Evolutionary conservation across 2,888 invertebrate species (phyloP).

Genomic region (Gibbula magus): DNA sequence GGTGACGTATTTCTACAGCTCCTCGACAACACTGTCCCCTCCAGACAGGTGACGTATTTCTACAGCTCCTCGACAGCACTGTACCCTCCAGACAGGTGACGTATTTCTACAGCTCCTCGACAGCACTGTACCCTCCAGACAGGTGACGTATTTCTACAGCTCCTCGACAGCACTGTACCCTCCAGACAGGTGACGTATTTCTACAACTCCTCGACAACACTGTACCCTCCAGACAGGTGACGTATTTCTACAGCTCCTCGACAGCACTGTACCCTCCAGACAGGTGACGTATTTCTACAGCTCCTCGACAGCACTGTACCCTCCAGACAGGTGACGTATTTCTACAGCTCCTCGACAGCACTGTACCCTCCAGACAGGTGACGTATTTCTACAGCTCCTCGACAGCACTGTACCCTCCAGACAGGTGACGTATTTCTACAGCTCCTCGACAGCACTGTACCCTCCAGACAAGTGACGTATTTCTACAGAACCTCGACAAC

Average conservation of each 20-base stretch:
- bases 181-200: conserved; percentile 34
- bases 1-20: conserved; percentile 29
- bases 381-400: conserved; percentile 19
- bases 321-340: conserved; percentile 35
- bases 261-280: conserved; percentile 33
- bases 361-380: conserved; percentile 37
- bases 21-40: conserved; percentile 33
- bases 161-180: conserved; percentile 34
- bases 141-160: conserved; percentile 28
- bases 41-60: conserved; percentile 33
- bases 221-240: conserved; percentile 36
- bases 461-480: conserved; percentile 35
- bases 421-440: conserved; percentile 29
- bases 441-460: conserved; percentile 34
- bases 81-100: conserved; percentile 37
- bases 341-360: conserved; percentile 32
- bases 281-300: conserved; percentile 28
- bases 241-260: conserved; percentile 24
- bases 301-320: conserved; percentile 35
- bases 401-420: conserved; percentile 34
- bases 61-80: conserved; percentile 33
- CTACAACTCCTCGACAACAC: conserved; percentile 33
- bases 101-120: conserved; percentile 27
- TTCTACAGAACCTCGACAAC: conserved; percentile 31
- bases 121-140: conserved; percentile 32